Evolutionary conservation across 2,888 invertebrate genomes (phyloP).

Genomic region (Herminia tarsipennalis): DNA sequence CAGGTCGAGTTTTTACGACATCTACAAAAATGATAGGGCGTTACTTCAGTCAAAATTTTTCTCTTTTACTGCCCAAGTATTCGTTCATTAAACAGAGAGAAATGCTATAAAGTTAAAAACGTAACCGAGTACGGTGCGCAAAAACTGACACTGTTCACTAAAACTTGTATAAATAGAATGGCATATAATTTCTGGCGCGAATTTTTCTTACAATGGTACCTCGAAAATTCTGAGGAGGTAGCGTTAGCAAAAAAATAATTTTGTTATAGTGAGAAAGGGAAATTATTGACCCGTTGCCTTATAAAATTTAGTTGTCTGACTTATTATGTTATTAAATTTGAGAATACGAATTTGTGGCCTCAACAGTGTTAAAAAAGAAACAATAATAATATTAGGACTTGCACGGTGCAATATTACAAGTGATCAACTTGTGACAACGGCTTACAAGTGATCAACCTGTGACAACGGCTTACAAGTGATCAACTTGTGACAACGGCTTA

Average conservation of each 20-base stretch:
- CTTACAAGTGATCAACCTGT: too few species aligned
- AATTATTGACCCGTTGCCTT: too few species aligned
- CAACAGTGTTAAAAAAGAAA: too few species aligned
- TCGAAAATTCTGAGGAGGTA: constrained; percentile 16
- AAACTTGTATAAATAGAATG: constrained; percentile 21
- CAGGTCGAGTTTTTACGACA: not conserved
- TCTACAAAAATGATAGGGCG: not conserved
- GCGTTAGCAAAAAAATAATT: constrained; percentile 20
- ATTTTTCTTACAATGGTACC: constrained; percentile 25
- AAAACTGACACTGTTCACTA: constrained; percentile 6
- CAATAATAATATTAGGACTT: too few species aligned
- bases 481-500: too few species aligned
- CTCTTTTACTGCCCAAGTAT: not conserved
- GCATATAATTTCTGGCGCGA: constrained; percentile 21
- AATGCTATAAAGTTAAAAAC: constrained; percentile 11
- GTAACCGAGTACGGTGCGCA: not conserved
- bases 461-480: too few species aligned
- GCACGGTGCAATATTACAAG: too few species aligned
- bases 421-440: too few species aligned
- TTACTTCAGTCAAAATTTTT: constrained; percentile 1
- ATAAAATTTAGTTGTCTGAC: too few species aligned
- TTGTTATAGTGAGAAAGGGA: too few species aligned
- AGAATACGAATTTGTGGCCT: too few species aligned
- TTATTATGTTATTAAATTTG: too few species aligned
- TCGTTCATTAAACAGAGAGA: constrained; percentile 4